A percentile compares a stretch with the other conserved stretches of the same genome.
phyloP scores from a whole-genome alignment of 2,113 vertebrate species.

The Chelonoidis abingdonii region DNA sequence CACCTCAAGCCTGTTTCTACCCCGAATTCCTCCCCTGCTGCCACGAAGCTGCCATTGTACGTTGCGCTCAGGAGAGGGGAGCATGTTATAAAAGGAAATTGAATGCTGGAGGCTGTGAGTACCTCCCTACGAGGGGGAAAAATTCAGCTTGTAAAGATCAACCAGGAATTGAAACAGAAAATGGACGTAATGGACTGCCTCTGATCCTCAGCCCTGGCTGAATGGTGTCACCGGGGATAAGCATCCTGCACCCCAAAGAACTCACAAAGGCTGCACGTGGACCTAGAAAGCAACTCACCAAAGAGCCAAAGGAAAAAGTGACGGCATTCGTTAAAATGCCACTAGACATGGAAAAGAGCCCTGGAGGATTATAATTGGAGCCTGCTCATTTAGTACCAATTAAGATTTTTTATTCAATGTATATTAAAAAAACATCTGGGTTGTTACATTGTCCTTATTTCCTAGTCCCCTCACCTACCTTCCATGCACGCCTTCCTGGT shows the following conservation, averaged over 20 bases:
- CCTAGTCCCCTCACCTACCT: background rate
- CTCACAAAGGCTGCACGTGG: background rate
- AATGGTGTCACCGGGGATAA: too few relatives aligned
- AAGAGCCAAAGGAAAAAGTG: background rate
- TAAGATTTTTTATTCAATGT: background rate
- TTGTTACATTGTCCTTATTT: background rate
- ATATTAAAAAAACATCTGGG: background rate
- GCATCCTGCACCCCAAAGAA: background rate
- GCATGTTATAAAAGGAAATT: background rate
- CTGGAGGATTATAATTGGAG: background rate
- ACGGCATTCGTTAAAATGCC: background rate
- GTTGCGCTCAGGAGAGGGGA: background rate
- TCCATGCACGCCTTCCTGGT: background rate
- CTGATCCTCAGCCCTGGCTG: background rate
- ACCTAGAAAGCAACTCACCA: background rate
- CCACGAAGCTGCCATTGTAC: background rate
- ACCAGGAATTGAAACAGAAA: background rate
- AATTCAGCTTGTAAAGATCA: background rate
- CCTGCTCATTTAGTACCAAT: background rate
- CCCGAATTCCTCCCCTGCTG: background rate
- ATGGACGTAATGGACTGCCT: background rate
- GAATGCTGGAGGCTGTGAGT: background rate
- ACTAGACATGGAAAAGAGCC: background rate
- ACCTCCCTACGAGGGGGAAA: background rate
- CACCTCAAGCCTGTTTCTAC: background rate